Percentiles rank a stretch among this genome's conserved stretches.
These are phyloP conservation scores for Xenopus borealis DNA, from an alignment of 2,113 vertebrate species.

Conservation along the genomic window DNA sequence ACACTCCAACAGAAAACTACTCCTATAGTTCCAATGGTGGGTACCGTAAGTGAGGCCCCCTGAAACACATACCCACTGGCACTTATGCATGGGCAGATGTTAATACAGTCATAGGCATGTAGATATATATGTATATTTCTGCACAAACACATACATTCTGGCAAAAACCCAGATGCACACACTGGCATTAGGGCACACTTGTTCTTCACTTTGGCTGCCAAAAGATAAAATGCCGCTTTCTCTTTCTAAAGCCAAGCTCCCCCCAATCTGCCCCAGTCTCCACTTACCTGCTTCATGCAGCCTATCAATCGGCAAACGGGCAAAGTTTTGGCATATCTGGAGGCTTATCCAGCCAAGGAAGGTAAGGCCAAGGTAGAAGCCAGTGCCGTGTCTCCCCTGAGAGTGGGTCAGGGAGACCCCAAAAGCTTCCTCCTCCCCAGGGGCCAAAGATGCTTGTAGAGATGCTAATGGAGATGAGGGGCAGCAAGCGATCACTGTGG, in stretches of 20 bases:
- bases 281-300: slow-evolving; percentile 27
- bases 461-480: slow-evolving; percentile 40
- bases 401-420: neutral
- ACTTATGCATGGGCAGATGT: too few relatives aligned
- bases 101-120: neutral
- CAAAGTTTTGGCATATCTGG: slow-evolving; percentile 11
- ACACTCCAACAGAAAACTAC: too few relatives aligned
- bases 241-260: neutral
- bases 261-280: neutral
- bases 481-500: slow-evolving; percentile 33
- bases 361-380: neutral
- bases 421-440: neutral
- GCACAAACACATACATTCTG: neutral
- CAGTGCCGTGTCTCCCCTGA: neutral
- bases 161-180: neutral
- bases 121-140: neutral
- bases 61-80: too few relatives aligned
- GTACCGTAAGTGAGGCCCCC: too few relatives aligned
- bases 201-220: neutral
- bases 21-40: too few relatives aligned
- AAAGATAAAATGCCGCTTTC: neutral
- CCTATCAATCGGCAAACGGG: slow-evolving; percentile 17
- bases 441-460: slow-evolving; percentile 18
- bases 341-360: slow-evolving; percentile 17
- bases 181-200: neutral